Percentiles rank a stretch among this genome's conserved stretches.
Evolutionary conservation across 2,797 vertebrate species (phyloP).

Genomic region (Acanthiza pusilla): DNA sequence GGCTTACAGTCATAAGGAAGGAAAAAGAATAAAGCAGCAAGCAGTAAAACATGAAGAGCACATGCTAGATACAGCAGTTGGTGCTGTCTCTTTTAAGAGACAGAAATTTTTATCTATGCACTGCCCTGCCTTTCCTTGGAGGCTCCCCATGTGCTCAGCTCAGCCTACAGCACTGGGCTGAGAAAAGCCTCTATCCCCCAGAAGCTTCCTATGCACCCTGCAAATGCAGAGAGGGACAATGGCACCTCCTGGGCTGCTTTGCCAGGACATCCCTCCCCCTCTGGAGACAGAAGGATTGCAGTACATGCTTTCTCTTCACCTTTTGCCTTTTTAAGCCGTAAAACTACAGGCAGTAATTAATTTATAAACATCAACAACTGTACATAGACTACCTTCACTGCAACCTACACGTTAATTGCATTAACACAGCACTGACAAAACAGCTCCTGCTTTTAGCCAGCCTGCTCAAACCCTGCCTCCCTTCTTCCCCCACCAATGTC

Average conservation of each 20-base stretch:
- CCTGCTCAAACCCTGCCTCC: not conserved
- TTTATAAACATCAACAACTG: not conserved
- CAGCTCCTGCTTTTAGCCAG: not conserved
- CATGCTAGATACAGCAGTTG: not conserved
- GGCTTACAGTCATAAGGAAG: not conserved
- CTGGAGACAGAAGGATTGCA: not conserved
- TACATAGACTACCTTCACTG: not conserved
- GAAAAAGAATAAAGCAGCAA: not conserved
- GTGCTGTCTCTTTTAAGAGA: not conserved
- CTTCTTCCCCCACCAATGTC: not conserved
- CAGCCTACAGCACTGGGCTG: not conserved
- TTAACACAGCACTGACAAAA: not conserved
- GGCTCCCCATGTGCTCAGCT: not conserved
- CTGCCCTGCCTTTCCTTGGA: not conserved
- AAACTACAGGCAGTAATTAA: not conserved
- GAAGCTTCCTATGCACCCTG: not conserved
- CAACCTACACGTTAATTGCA: fast-evolving
- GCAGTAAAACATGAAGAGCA: not conserved
- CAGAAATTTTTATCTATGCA: not conserved
- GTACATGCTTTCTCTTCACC: not conserved
- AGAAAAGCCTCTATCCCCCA: not conserved
- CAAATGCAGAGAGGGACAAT: fast-evolving
- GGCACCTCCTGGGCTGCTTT: not conserved
- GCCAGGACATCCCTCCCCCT: not conserved
- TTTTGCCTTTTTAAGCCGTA: not conserved